Conservation (phyloP, 1,140 invertebrate genomes). For the Bombus turneri region DNA sequence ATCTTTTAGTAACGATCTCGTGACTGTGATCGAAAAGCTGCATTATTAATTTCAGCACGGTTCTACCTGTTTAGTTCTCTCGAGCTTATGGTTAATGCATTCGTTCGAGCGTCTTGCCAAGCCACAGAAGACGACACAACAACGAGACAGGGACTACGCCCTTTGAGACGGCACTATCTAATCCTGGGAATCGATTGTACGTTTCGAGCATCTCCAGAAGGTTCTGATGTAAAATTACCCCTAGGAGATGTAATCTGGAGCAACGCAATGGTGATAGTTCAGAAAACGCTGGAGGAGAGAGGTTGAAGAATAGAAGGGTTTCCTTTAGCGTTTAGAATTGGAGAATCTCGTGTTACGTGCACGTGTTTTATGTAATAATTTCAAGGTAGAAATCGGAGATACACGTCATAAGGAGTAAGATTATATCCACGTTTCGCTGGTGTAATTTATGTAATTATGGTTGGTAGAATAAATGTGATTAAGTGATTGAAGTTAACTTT, state of each 20-base stretch:
- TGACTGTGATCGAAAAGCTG: background rate
- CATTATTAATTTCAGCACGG: slow-evolving; percentile 25
- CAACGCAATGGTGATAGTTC: background rate
- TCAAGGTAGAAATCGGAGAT: background rate
- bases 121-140: background rate
- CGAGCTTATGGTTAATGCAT: slow-evolving; percentile 18
- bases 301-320: background rate
- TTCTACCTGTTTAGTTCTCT: background rate
- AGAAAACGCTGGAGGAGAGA: background rate
- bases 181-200: slow-evolving; percentile 10
- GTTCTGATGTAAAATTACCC: background rate
- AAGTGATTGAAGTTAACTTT: no score
- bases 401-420: no score
- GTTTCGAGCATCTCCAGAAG: background rate
- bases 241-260: background rate
- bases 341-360: background rate
- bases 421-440: no score
- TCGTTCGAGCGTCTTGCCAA: slow-evolving; percentile 15
- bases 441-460: no score
- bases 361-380: background rate
- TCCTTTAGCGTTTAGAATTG: background rate
- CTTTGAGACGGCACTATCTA: slow-evolving; percentile 20
- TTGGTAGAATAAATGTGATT: no score
- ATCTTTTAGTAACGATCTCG: background rate
- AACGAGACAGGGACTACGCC: background rate